These are phyloP conservation scores for Fundulus diaphanus DNA, from an alignment of 2,797 vertebrate species.

Conservation along the genomic window DNA sequence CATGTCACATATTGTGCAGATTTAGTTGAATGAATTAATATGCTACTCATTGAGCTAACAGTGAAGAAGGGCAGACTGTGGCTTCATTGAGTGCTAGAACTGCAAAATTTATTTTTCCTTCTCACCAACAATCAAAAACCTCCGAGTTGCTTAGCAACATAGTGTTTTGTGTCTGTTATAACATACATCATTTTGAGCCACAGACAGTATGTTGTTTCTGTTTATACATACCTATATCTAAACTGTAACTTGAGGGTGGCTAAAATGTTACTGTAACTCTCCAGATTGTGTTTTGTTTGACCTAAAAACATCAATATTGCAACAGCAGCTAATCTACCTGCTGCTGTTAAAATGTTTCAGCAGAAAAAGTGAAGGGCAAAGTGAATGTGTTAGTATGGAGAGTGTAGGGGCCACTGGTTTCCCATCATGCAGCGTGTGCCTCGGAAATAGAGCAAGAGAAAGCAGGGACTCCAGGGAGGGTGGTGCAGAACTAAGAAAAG, in stretches of 20 bases:
- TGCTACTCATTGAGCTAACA: not conserved
- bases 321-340: not conserved
- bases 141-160: constrained; percentile 24
- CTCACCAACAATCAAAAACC: constrained; percentile 11
- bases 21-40: not conserved
- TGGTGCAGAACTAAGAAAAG: constrained; percentile 83
- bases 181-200: constrained; percentile 7
- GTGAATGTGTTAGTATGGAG: constrained; percentile 40
- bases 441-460: constrained; percentile 82
- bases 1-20: not conserved
- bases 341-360: not conserved
- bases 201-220: not conserved
- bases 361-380: constrained; percentile 59
- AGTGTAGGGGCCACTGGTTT: constrained; percentile 67
- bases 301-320: not conserved
- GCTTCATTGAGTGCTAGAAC: not conserved
- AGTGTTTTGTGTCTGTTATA: constrained; percentile 6
- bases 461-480: constrained; percentile 78
- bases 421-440: constrained; percentile 75
- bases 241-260: not conserved
- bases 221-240: not conserved
- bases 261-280: not conserved
- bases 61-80: not conserved
- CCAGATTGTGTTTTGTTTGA: not conserved
- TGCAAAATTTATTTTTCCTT: not conserved